Evolutionary conservation across 2,113 vertebrate species (phyloP), one percentile per base, ranked within the genome.

Genomic region (Arenaria interpres): DNA sequence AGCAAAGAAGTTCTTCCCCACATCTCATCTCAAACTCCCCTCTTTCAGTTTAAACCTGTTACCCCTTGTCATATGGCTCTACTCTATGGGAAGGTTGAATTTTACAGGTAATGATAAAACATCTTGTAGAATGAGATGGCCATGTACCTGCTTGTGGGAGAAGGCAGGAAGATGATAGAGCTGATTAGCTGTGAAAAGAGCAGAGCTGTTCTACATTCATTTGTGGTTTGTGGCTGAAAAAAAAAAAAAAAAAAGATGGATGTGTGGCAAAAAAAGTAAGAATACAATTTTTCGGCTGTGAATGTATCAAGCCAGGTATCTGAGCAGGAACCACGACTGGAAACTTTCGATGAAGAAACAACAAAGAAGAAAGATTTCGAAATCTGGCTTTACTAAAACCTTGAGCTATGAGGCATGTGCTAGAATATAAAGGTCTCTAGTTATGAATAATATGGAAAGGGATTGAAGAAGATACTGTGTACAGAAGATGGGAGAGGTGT

Each of bases 181-280:
- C 19, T 57, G 56, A 57, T 33, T n/a, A n/a, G 32, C 32, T 22
- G 32, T 57, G 56, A n/a, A 57, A 57, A 57, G 56, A 57, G 12
- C 57, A 35, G 63, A 35, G 60, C 37, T 24, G 43, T 3, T 35
- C 15, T 5, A 43, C 4, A 0, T 13, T 11, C 60, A 18, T 6
- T 23, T 43, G 72, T 16, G 6, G 3, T 20, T 59, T 53, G 33
- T 7, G 48, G 30, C 4, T 6, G 45, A 54, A 33, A 15, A 6
- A 32, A 7, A 7, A 17, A 7, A 39, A 24, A 6, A 32, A 7
- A 6, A 17, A 7, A 39, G 18, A 39, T 0, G 1, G 15, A 54
- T 25, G 11, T 16, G 21, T 33, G 54, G 12, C 46, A 78, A 35
- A 41, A 33, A 63, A 41, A 59, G 13, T 19, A 15, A 50, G 59